Evolutionary conservation across 2,797 vertebrate species (phyloP).

Genomic region (Taenioides sp.): DNA sequence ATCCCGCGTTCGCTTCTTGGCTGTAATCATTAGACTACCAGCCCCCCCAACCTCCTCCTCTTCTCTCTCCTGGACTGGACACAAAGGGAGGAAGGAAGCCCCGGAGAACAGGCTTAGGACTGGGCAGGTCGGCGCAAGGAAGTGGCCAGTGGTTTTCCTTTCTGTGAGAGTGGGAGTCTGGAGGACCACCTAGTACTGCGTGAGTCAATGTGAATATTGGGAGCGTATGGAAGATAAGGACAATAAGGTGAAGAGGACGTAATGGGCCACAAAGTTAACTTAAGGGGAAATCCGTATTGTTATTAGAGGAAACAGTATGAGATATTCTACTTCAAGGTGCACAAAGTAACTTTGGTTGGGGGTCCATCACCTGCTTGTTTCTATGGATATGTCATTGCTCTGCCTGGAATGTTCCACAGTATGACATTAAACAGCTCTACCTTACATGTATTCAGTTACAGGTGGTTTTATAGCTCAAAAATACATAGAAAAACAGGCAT

Average conservation of each 20-base stretch:
- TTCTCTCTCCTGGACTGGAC: slow-evolving; percentile 38
- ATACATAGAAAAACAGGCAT: too few relatives aligned
- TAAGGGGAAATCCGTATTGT: not conserved
- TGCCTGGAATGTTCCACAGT: too few relatives aligned
- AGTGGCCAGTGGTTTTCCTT: slow-evolving; percentile 58
- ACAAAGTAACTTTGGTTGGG: too few relatives aligned
- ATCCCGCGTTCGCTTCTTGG: slow-evolving; percentile 49
- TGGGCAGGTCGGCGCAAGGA: slow-evolving; percentile 52
- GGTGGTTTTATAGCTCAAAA: too few relatives aligned
- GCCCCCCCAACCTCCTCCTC: slow-evolving; percentile 6
- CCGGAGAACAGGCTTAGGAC: slow-evolving; percentile 37
- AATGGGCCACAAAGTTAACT: not conserved
- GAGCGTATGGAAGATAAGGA: not conserved
- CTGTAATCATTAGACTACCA: slow-evolving; percentile 60
- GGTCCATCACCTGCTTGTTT: too few relatives aligned
- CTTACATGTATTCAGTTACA: too few relatives aligned
- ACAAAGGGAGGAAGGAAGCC: slow-evolving; percentile 80
- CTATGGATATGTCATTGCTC: too few relatives aligned
- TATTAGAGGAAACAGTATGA: not conserved
- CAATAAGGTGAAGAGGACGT: not conserved
- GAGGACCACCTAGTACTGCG: slow-evolving; percentile 8
- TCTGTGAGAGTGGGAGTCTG: slow-evolving; percentile 22
- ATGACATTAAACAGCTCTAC: too few relatives aligned
- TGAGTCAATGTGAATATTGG: slow-evolving; percentile 3
- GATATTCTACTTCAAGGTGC: too few relatives aligned